Evolutionary conservation across 2,888 invertebrate species (phyloP).

Genomic region (Salticus scenicus): DNA sequence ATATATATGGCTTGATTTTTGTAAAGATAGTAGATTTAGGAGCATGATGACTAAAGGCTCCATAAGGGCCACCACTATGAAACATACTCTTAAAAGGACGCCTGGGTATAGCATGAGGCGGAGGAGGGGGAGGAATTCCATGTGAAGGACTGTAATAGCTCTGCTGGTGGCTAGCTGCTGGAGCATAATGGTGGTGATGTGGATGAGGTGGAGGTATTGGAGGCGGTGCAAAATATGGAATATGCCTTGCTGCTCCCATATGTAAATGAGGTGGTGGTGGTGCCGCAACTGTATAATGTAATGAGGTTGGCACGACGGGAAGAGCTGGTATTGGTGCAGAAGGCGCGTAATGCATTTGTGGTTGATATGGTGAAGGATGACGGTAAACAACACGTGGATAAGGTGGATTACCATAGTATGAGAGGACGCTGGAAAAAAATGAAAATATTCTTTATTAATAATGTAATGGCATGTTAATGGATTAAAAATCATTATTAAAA

Average conservation of each 20-base stretch:
- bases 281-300: background rate
- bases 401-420: conserved; percentile 36
- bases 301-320: background rate
- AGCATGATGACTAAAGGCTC: conserved; percentile 22
- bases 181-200: conserved; percentile 21
- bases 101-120: conserved; percentile 30
- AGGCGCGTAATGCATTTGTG: conserved; percentile 30
- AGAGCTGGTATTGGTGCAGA: background rate
- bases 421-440: conserved; percentile 40
- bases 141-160: conserved; percentile 28
- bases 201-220: conserved; percentile 31
- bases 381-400: conserved; percentile 44
- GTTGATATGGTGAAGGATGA: conserved; percentile 49
- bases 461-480: too few relatives aligned
- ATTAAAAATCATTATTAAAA: too few relatives aligned
- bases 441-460: too few relatives aligned
- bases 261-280: background rate
- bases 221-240: conserved; percentile 30
- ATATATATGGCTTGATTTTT: conserved; percentile 55
- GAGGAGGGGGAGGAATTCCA: background rate
- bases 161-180: conserved; percentile 48
- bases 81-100: conserved; percentile 42
- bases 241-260: conserved; percentile 16
- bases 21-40: conserved; percentile 36
- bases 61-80: background rate